Conservation (phyloP, 1,140 invertebrate species). For the Lepidurus arcticus region DNA sequence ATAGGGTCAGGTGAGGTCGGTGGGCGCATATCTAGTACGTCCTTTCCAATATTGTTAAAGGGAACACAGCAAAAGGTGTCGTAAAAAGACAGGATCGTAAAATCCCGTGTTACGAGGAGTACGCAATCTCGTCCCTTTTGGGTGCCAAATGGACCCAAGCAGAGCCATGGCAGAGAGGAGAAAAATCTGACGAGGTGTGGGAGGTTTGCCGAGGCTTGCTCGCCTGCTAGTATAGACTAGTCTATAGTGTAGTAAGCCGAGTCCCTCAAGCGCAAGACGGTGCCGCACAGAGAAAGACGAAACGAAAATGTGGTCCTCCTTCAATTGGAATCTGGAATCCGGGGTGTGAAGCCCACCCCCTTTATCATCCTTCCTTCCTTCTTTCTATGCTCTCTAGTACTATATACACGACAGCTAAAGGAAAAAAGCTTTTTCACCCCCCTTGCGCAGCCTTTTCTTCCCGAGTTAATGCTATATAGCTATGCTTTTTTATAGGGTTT, state of each 20-base stretch:
- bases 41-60: constrained; percentile 13
- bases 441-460: constrained; percentile 5
- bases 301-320: constrained; percentile 1
- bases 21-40: not conserved
- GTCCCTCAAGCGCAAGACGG: not conserved
- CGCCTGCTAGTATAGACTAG: not conserved
- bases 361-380: not conserved
- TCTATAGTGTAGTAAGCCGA: not conserved
- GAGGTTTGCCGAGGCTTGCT: not conserved
- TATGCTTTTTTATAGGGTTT: constrained; percentile 11
- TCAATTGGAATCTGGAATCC: constrained; percentile 11
- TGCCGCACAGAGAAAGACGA: not conserved
- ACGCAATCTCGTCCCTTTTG: constrained; percentile 13
- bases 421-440: constrained; percentile 11
- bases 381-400: not conserved
- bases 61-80: not conserved
- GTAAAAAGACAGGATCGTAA: constrained; percentile 1
- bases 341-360: not conserved
- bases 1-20: constrained; percentile 17
- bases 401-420: not conserved
- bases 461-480: constrained; percentile 2
- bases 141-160: constrained; percentile 16
- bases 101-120: constrained; percentile 17
- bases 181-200: not conserved
- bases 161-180: not conserved